Base-by-base conservation (phyloP, 1,140 invertebrate species). In the Zeugodacus cucurbitae region DNA sequence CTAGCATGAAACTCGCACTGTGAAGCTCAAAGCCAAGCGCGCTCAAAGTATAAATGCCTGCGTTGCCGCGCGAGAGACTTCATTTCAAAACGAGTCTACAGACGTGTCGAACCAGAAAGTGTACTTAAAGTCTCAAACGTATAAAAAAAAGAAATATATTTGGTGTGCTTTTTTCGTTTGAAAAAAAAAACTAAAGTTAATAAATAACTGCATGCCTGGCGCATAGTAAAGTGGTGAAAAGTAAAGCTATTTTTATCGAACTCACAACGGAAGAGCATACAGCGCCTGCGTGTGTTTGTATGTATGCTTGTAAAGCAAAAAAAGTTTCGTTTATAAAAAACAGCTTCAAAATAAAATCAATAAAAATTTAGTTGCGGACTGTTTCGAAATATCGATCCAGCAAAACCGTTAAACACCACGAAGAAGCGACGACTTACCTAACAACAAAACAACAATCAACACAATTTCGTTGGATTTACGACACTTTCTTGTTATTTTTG, bases 401-500 rank as follows among this genome's bases (percentile, higher is more conserved):
- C n/a, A 11, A 32, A 67, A 29, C 70, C 34, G 41, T 78, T 54
- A 54, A 54, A 20, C 32, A 22, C 2, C 6, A 41, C 7, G 26
- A 74, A 74, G 17, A 1, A 17, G 41, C n/a, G 22, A n/a, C 11
- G 74, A n/a, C 74, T 82, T 48, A 82, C 44, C n/a, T 82, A 82
- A 82, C 26, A 3, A n/a, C 37, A 82, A 41, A 34, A 20, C n/a
- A n/a, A n/a, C n/a, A n/a, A n/a, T n/a, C n/a, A n/a, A n/a, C 34
- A 48, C 20, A 26, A 14, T 48, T 26, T 26, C n/a, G 14, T 22
- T 41, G 22, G 20, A 48, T 82, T 82, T 82, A 48, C 74, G 74
- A 48, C 74, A 82, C 74, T 82, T 82, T 82, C 44, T 82, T 48
- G 74, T 82, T 82, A 74, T 41, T 67, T 74, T 74, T 74, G 67